Conservation (phyloP, 2,113 vertebrate genomes). For the Crotalus tigris region DNA sequence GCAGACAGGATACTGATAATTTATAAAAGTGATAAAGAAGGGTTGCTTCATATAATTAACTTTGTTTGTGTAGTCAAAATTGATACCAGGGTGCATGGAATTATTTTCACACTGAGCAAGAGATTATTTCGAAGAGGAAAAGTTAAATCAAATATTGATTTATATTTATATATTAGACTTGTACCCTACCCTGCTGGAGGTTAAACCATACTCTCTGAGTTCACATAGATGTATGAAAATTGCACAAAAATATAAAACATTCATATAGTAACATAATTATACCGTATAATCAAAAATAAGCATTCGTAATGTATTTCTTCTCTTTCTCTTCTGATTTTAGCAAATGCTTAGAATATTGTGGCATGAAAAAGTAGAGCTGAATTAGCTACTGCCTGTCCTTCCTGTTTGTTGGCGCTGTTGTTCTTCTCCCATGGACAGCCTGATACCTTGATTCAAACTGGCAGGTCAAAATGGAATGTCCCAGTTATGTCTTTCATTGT, state of each 20-base stretch:
- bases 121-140: neutral
- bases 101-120: neutral
- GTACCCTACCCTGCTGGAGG: neutral
- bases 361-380: neutral
- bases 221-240: neutral
- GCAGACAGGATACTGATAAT: neutral
- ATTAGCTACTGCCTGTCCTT: neutral
- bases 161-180: neutral
- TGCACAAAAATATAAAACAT: neutral
- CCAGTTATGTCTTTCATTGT: constrained; percentile 47
- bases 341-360: neutral
- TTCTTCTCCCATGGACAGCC: constrained; percentile 9
- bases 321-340: neutral
- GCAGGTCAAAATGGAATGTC: constrained; percentile 40
- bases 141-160: neutral
- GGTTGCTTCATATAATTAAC: neutral
- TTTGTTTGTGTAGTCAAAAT: neutral
- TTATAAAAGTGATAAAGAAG: neutral
- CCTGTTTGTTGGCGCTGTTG: constrained; percentile 4
- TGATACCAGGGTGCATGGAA: neutral
- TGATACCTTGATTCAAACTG: constrained; percentile 57
- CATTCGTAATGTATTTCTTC: neutral
- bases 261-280: neutral
- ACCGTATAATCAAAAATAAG: neutral
- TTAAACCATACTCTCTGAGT: neutral